phyloP scores from a whole-genome alignment of 2,888 invertebrate genomes.

The Drosophila ustulata region DNA sequence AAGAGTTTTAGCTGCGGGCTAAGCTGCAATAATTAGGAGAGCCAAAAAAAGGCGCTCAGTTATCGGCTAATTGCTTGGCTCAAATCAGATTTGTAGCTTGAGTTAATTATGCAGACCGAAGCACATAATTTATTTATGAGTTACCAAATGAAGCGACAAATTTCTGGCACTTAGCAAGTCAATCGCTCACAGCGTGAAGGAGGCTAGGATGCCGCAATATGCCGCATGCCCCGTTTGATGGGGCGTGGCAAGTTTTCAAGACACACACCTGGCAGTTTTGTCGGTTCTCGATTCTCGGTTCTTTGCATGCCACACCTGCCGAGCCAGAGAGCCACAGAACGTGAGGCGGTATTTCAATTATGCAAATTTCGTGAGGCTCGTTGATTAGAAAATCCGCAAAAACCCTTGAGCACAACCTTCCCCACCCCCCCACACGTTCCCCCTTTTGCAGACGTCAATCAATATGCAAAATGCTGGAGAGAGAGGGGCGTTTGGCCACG shows the following conservation, averaged over 20 bases:
- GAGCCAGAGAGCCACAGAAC: slow-evolving; percentile 24
- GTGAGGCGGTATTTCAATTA: slow-evolving; percentile 74
- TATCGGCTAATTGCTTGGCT: slow-evolving; percentile 75
- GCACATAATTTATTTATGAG: slow-evolving; percentile 75
- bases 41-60: slow-evolving; percentile 36
- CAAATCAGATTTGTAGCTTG: slow-evolving; percentile 72
- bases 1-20: slow-evolving; percentile 16
- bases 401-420: slow-evolving; percentile 50
- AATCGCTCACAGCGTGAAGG: slow-evolving; percentile 49
- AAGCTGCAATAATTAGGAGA: slow-evolving; percentile 56
- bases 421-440: not conserved
- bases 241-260: slow-evolving; percentile 42
- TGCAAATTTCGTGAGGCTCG: slow-evolving; percentile 72
- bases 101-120: slow-evolving; percentile 64
- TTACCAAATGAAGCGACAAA: slow-evolving; percentile 78
- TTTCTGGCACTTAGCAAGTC: slow-evolving; percentile 74
- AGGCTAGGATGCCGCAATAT: not conserved
- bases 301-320: slow-evolving; percentile 20
- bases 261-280: slow-evolving; percentile 36
- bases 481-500: slow-evolving; percentile 15
- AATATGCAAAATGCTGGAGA: slow-evolving; percentile 49
- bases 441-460: slow-evolving; percentile 51
- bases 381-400: slow-evolving; percentile 78
- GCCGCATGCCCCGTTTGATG: not conserved
- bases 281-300: not conserved